Base-by-base conservation (phyloP, 2,888 invertebrate genomes). In the Aphelenchoides bicaudatus region DNA sequence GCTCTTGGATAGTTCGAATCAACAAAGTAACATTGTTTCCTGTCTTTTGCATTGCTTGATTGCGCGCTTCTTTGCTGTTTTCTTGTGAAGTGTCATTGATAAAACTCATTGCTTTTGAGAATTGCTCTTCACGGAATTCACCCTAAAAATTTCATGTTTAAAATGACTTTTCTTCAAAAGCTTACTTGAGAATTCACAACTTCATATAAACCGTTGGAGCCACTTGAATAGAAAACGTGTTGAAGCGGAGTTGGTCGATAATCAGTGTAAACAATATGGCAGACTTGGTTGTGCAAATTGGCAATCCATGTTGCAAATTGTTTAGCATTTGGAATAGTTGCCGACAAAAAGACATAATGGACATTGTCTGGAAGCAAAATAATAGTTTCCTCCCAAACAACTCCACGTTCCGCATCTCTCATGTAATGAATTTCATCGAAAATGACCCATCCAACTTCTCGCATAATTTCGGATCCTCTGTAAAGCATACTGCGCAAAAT, bases 361-460 rank as follows among this genome's bases (percentile, higher is more conserved):
- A 98, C 94, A 78, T 91, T 93, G 80, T 96, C 92, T 0, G 94
- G 96, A 37, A 99, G 82, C 30, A 99, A 84, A 76, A 99, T 99
- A 31, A 99, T 85, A 0, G 96, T 94, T 83, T 99, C 98, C 84
- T 94, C 93, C 98, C 98, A 99, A 1, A 99, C 96, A 6, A 98
- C 96, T 51, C 98, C 98, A 78, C 98, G 85, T 80, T 98, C 96
- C 82, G 94, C 94, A 80, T 99, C 94, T 74, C 98, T 86, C 98
- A 99, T 99, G 80, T 99, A 99, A 82, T 99, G 98, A 74, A 99
- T 99, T 83, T 99, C 98, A 80, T 99, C 98, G 82, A 99, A 99
- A 54, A 99, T 85, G 1, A 99, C 98, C 98, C 98, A 99, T 50
- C 94, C 96, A 0, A 99, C 94, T 85, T 99, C 98, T 60, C 94